These are phyloP conservation scores for Diarsia rubi DNA, from an alignment of 2,888 invertebrate species.

Conservation along the genomic window DNA sequence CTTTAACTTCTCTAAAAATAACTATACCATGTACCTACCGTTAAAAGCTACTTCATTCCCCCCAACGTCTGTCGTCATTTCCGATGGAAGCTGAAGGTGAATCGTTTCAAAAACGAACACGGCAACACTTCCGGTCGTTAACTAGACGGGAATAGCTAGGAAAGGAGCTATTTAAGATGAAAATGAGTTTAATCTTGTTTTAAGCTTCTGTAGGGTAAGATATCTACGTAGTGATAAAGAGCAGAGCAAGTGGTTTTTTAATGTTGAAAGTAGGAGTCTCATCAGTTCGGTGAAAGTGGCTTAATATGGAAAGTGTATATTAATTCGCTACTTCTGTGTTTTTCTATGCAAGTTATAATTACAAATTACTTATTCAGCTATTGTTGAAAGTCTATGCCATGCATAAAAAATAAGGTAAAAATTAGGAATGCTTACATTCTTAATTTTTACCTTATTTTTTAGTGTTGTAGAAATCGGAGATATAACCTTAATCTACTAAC, in stretches of 20 bases:
- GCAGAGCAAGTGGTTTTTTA: conserved; percentile 4
- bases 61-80: conserved; percentile 57
- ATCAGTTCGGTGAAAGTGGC: no score
- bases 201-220: no score
- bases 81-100: conserved; percentile 57
- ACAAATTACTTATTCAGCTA: no score
- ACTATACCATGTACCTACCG: conserved; percentile 5
- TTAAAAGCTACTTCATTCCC: conserved; percentile 63
- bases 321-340: not conserved
- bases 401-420: no score
- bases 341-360: no score
- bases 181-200: conserved; percentile 20
- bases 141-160: conserved; percentile 23
- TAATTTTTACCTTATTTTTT: no score
- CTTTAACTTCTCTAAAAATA: conserved; percentile 9
- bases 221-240: not conserved
- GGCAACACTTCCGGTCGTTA: conserved; percentile 54
- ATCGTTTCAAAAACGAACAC: conserved; percentile 53
- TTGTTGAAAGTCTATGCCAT: no score
- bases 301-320: not conserved
- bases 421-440: no score
- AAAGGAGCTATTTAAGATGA: conserved; percentile 33
- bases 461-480: no score
- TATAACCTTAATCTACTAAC: no score
- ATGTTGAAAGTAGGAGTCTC: not conserved